Base-by-base conservation (phyloP, 2,888 invertebrate species). In the Cantharis rustica region DNA sequence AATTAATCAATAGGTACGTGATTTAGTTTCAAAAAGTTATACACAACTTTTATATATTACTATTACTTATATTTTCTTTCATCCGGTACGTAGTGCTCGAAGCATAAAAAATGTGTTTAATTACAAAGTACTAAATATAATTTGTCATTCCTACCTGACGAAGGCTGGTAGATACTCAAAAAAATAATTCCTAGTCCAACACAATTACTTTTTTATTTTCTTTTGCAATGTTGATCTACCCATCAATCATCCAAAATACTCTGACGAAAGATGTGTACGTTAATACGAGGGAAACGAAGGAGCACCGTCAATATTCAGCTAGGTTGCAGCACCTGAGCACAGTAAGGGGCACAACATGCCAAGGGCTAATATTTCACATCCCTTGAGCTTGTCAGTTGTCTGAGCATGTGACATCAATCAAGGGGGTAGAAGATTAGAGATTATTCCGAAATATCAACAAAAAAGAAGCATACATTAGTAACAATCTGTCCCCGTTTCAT, bases 351-450 rank as follows among this genome's bases (percentile, higher is more conserved):
- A 71, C 81, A 81, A 69, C 81, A 76, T 80, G 79, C 77, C 77
- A 76, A 76, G 72, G 76, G 66, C 80, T 75, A 80, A 83, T 83
- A 84, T 84, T 83, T 83, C 82, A 82, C 82, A 72, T 75, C 82
- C 84, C 82, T 81, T 75, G 73, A 74, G 73, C 81, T 75, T 83
- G 84, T 85, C 84, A 83, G 78, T 82, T 81, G 82, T 79, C 81
- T 80, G 80, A 81, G 80, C 76, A 78, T 74, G 79, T 79, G 82
- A 82, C 83, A 85, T 84, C 84, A 83, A 84, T 85, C 85, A 84
- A 79, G 80, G 76, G 83, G 80, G 80, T 76, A 15, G 70, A 66
- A 79, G 83, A 83, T 83, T 83, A 83, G 80, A 84, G 82, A 84
- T 83, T 82, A 82, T 81, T 79, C 74, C 82, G 77, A 75, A 78